phyloP scores from a whole-genome alignment of 2,888 invertebrate species.

The Epinotia ramella region DNA sequence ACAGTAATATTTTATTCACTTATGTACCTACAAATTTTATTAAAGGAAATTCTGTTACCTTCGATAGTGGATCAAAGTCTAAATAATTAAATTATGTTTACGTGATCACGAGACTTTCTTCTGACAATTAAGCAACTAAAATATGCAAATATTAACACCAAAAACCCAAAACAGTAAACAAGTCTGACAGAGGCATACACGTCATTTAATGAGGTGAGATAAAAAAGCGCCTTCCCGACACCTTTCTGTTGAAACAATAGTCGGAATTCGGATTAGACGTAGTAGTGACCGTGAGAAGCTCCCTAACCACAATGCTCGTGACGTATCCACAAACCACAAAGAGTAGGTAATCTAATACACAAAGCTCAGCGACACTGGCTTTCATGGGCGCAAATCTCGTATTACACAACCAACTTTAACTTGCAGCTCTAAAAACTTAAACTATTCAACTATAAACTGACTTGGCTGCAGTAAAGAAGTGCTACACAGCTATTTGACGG shows the following conservation, averaged over 20 bases:
- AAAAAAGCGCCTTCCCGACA: constrained; percentile 48
- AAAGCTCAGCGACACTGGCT: constrained; percentile 83
- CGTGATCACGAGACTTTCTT: neutral
- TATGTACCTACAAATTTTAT: too few species aligned
- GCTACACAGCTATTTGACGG: constrained; percentile 53
- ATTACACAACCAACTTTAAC: constrained; percentile 66
- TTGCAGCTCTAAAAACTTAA: constrained; percentile 50
- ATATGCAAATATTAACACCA: neutral
- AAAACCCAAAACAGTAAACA: neutral
- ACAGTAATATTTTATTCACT: too few species aligned
- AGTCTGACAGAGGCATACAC: neutral
- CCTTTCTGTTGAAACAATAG: constrained; percentile 60
- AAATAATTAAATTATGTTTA: neutral
- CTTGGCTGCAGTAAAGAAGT: constrained; percentile 51
- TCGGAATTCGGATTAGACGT: constrained; percentile 61
- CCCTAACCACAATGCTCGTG: constrained; percentile 78
- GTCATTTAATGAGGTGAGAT: constrained; percentile 46
- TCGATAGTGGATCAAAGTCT: too few species aligned
- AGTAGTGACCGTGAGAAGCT: constrained; percentile 77
- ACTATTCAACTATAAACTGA: constrained; percentile 55
- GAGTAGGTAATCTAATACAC: constrained; percentile 82
- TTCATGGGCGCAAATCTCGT: constrained; percentile 80
- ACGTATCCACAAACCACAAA: constrained; percentile 81
- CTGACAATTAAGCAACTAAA: too few species aligned
- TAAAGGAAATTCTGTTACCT: too few species aligned